Percentiles rank a stretch among this genome's conserved stretches.
Conservation (phyloP, 2,888 invertebrate species). For the Leptopilina syphax region DNA sequence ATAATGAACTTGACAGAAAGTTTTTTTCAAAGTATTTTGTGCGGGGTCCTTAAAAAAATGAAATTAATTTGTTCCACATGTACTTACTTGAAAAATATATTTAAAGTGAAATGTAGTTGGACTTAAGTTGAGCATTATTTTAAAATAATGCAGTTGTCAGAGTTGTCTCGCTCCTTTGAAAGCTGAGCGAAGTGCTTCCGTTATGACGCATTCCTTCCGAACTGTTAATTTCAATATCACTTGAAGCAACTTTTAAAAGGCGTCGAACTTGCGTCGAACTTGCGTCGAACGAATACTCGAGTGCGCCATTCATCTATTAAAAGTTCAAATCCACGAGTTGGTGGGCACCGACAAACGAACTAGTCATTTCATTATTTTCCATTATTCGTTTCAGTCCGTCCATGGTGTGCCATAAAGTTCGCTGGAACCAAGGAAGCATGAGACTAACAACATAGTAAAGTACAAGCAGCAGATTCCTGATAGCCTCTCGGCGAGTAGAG, state of each 20-base stretch:
- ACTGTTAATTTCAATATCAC: not conserved
- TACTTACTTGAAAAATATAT: too few relatives aligned
- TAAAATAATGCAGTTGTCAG: not conserved
- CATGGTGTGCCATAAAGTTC: slow-evolving; percentile 11
- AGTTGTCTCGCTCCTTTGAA: not conserved
- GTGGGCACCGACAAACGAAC: too few relatives aligned
- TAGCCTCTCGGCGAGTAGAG: slow-evolving; percentile 60
- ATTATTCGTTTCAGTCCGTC: not conserved
- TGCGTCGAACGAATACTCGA: too few relatives aligned
- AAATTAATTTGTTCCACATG: too few relatives aligned
- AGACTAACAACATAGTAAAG: not conserved
- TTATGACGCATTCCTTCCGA: slow-evolving; percentile 6
- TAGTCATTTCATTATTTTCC: too few relatives aligned
- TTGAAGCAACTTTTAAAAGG: not conserved
- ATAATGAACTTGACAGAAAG: too few relatives aligned
- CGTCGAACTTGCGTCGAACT: too few relatives aligned
- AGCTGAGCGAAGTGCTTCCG: not conserved
- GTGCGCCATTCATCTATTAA: too few relatives aligned
- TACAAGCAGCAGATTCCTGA: slow-evolving; percentile 52
- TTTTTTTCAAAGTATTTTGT: too few relatives aligned
- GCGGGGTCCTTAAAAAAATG: too few relatives aligned
- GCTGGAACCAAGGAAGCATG: slow-evolving; percentile 18
- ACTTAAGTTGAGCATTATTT: not conserved
- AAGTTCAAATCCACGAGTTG: too few relatives aligned
- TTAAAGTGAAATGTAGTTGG: too few relatives aligned